Conservation (phyloP, 2,888 invertebrate genomes). For the Archaeoteleia sp. region DNA sequence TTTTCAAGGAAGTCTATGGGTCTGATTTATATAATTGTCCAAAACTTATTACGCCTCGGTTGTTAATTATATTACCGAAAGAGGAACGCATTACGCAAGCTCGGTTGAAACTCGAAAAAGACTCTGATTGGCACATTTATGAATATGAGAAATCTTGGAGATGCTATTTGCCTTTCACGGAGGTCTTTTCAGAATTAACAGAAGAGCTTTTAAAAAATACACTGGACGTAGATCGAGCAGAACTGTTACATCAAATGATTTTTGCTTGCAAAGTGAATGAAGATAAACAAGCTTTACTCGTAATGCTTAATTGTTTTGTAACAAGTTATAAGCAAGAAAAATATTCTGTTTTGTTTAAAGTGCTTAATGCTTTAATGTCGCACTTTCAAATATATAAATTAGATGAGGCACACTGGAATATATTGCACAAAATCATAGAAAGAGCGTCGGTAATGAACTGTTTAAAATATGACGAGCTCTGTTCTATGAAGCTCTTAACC, state of each 20-base stretch:
- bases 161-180: conserved; percentile 58
- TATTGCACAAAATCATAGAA: conserved; percentile 60
- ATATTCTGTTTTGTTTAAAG: conserved; percentile 34
- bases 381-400: conserved; percentile 57
- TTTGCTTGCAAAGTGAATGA: conserved; percentile 64
- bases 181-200: conserved; percentile 57
- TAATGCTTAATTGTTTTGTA: conserved; percentile 59
- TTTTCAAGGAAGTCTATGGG: conserved; percentile 61
- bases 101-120: conserved; percentile 52
- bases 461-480: neutral
- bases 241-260: conserved; percentile 59
- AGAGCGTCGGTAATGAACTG: conserved; percentile 48
- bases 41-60: neutral
- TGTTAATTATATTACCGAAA: conserved; percentile 56
- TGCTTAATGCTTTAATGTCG: conserved; percentile 39
- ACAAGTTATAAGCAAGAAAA: conserved; percentile 66
- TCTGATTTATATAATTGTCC: too few relatives aligned
- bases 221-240: conserved; percentile 35
- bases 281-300: conserved; percentile 58
- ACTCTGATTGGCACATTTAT: neutral
- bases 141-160: conserved; percentile 51
- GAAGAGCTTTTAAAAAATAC: conserved; percentile 51
- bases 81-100: conserved; percentile 58
- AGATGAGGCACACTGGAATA: conserved; percentile 57
- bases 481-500: conserved; percentile 16